phyloP scores from a whole-genome alignment of 2,797 vertebrate genomes.

The Hippocampus kuda region DNA sequence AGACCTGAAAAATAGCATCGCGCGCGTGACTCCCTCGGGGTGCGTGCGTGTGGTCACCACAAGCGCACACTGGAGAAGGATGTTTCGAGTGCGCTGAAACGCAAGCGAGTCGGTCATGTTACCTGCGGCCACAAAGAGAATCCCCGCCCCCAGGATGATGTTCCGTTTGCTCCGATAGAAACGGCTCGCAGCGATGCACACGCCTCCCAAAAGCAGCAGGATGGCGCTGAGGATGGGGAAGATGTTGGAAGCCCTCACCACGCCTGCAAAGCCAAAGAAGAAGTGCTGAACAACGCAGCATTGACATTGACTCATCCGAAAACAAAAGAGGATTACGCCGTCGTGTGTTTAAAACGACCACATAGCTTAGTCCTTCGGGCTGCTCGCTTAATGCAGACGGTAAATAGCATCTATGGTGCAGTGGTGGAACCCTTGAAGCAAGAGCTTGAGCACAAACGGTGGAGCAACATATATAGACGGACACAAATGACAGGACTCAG shows the following conservation, averaged over 20 bases:
- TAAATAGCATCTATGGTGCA: too few relatives aligned
- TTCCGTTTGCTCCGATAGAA: slow-evolving; percentile 88
- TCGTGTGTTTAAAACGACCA: not conserved
- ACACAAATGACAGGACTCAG: too few relatives aligned
- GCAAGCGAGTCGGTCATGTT: slow-evolving; percentile 11
- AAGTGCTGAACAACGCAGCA: not conserved
- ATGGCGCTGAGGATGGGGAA: slow-evolving; percentile 94
- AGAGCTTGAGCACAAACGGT: too few relatives aligned
- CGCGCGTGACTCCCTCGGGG: too few relatives aligned
- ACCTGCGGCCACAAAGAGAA: slow-evolving; percentile 92
- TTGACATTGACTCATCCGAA: not conserved
- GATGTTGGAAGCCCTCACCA: slow-evolving; percentile 92
- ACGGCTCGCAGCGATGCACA: slow-evolving; percentile 90
- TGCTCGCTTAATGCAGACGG: too few relatives aligned
- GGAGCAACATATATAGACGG: too few relatives aligned
- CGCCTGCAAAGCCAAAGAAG: slow-evolving; percentile 57
- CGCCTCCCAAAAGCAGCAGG: slow-evolving; percentile 85
- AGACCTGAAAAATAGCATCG: slow-evolving; percentile 71
- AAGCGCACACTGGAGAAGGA: not conserved
- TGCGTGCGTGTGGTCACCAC: not conserved
- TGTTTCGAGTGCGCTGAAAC: not conserved
- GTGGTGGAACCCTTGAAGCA: too few relatives aligned
- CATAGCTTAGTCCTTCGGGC: too few relatives aligned
- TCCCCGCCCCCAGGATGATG: slow-evolving; percentile 87
- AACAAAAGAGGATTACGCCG: too few relatives aligned